Conservation (phyloP, 2,113 vertebrate species). For the Actenoides hombroni region DNA sequence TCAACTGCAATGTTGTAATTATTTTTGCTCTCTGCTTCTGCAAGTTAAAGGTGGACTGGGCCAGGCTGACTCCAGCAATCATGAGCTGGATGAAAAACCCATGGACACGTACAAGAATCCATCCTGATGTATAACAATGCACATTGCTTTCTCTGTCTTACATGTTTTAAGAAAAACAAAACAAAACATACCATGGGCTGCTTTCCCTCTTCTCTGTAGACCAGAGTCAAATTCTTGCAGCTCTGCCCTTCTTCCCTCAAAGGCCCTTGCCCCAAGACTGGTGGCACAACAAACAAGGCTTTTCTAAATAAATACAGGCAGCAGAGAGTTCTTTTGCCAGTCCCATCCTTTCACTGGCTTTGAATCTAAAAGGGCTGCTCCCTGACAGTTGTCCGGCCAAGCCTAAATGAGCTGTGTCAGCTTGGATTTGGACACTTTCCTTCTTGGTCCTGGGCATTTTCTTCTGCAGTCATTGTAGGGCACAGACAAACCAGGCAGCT, state of each 20-base stretch:
- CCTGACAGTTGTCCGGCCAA: constrained; percentile 3
- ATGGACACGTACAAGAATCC: accelerated
- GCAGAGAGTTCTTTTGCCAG: neutral
- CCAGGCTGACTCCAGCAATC: neutral
- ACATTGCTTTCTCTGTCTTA: neutral
- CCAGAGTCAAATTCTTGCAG: neutral
- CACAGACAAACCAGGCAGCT: neutral
- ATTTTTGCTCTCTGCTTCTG: neutral
- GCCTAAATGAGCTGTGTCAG: constrained; percentile 23
- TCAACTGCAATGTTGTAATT: neutral
- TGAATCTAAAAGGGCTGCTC: neutral
- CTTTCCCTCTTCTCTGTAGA: neutral
- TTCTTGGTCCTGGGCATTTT: neutral
- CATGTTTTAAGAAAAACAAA: neutral
- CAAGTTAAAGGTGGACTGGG: neutral
- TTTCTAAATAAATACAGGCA: neutral
- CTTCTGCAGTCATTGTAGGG: neutral
- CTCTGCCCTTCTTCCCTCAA: neutral
- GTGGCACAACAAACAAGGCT: neutral
- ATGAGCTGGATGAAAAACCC: neutral
- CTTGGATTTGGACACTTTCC: neutral
- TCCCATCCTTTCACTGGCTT: neutral
- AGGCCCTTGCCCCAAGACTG: neutral
- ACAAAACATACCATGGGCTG: neutral
- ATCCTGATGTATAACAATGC: neutral